Percentiles rank a stretch among this genome's conserved stretches.
These are phyloP conservation scores for Zoanthus solanderi DNA, from an alignment of 92 coral and sea anemone species.

Conservation along the genomic window DNA sequence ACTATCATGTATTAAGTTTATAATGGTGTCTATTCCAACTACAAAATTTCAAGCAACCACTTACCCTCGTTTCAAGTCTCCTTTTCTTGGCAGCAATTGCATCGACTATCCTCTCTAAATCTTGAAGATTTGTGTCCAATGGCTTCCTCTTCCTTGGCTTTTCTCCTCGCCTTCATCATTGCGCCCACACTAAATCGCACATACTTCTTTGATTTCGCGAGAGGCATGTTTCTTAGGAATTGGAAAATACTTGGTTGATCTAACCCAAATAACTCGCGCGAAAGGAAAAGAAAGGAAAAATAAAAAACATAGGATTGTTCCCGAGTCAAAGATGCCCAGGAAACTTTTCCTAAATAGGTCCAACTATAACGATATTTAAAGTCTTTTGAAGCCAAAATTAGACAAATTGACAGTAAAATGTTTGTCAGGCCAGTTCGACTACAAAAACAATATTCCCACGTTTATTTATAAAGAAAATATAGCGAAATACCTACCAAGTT, in stretches of 20 bases:
- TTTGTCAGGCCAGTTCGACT: not conserved
- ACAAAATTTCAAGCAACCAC: conserved; percentile 20
- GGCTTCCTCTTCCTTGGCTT: conserved; percentile 55
- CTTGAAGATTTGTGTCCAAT: conserved; percentile 60
- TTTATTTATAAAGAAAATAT: conserved; percentile 10
- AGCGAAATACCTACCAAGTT: conserved; percentile 33
- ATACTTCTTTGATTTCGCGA: conserved; percentile 52
- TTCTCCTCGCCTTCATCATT: conserved; percentile 68
- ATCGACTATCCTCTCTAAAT: conserved; percentile 42
- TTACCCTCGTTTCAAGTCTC: conserved; percentile 58
- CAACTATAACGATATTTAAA: conserved; percentile 50
- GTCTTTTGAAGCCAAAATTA: conserved; percentile 69
- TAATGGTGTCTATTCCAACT: conserved; percentile 31
- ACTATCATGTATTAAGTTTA: conserved; percentile 9
- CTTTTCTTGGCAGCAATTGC: conserved; percentile 50
- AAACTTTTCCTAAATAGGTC: conserved; percentile 42
- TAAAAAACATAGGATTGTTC: conserved; percentile 73
- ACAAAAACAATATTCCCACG: conserved; percentile 14
- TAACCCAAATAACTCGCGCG: conserved; percentile 53
- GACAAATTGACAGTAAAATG: conserved; percentile 29
- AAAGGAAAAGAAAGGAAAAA: conserved; percentile 40
- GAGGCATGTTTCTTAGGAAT: conserved; percentile 64
- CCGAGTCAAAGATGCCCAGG: conserved; percentile 40
- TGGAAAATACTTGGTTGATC: conserved; percentile 40
- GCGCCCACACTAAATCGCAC: conserved; percentile 65